Evolutionary conservation across 1,140 invertebrate species (phyloP), one percentile per base, ranked within the genome.

Genomic region (Bombus impatiens): DNA sequence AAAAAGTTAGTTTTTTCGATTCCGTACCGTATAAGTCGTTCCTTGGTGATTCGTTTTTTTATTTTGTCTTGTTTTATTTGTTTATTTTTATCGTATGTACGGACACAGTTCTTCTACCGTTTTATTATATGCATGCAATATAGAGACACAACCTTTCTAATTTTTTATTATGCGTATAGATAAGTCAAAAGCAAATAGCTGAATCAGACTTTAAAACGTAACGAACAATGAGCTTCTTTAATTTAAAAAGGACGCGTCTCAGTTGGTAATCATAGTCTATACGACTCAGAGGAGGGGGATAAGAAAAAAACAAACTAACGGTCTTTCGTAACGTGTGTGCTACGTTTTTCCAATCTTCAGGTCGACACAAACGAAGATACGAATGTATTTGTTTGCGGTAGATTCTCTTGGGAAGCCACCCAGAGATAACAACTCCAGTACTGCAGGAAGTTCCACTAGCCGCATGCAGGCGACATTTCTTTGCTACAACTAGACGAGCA

Each of bases 351-450:
- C 25, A 37, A 62, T 57, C 42, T 67, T 77, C 22, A 12, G 70
- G 81, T 53, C 28, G 65, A 75, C 59, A 15, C 71, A 62, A 78
- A 77, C 65, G 53, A 40, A 77, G 88, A 87, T 87, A 87, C 37
- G 65, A 82, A 22, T 53, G 77, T 84, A 85, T 90, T 90, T 89
- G 82, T 89, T 89, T 84, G 75, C 53, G 68, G 78, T 90, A 79
- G 81, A 84, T 79, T 89, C 75, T 62, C 75, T 65, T 6, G 87
- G 88, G 78, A 89, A 82, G 65, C 32, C 72, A 67, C 12, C 18
- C 47, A 37, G n/a, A 72, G 88, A 89, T 90, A 89, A 87, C 82
- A n/a, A 32, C 68, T 53, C 18, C 47, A 53, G 18, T 53, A 22
- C 47, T 70, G 37, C 75, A 83, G 82, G 82, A 90, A 87, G 71